Evolutionary conservation across 2,797 vertebrate species (phyloP).

Genomic region (Brachyalestes nurse): DNA sequence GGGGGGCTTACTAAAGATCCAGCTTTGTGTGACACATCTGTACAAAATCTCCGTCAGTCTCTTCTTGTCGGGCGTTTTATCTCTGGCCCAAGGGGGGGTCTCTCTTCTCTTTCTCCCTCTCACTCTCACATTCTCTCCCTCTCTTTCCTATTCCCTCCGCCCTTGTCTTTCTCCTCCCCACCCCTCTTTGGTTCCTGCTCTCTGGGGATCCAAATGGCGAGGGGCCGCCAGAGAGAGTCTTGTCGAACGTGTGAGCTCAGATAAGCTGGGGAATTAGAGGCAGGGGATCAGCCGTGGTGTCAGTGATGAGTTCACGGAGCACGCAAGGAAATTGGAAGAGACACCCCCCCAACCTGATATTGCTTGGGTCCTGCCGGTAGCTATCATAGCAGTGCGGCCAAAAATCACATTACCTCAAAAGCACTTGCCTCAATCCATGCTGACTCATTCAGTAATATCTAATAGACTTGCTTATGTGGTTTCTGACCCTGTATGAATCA

Average conservation of each 20-base stretch:
- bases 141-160: constrained; percentile 45
- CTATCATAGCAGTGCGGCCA: neutral
- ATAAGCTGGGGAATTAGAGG: constrained; percentile 78
- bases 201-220: constrained; percentile 56
- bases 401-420: neutral
- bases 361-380: neutral
- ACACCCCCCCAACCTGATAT: neutral
- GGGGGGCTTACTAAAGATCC: constrained; percentile 75
- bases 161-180: constrained; percentile 38
- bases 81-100: constrained; percentile 53
- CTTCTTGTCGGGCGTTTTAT: constrained; percentile 66
- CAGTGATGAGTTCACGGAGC: constrained; percentile 58
- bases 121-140: constrained; percentile 35
- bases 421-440: too few species aligned
- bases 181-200: constrained; percentile 66
- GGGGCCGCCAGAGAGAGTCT: constrained; percentile 68
- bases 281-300: constrained; percentile 68
- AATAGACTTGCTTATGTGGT: too few species aligned
- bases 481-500: too few species aligned
- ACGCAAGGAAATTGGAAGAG: constrained; percentile 43
- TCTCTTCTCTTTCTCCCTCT: constrained; percentile 25
- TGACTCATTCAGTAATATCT: too few species aligned
- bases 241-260: constrained; percentile 73
- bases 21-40: constrained; percentile 78
- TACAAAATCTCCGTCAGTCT: constrained; percentile 73